Evolutionary conservation across 2,797 vertebrate species (phyloP), one percentile per base, ranked within the genome.

Genomic region (Leptoclinus maculatus): DNA sequence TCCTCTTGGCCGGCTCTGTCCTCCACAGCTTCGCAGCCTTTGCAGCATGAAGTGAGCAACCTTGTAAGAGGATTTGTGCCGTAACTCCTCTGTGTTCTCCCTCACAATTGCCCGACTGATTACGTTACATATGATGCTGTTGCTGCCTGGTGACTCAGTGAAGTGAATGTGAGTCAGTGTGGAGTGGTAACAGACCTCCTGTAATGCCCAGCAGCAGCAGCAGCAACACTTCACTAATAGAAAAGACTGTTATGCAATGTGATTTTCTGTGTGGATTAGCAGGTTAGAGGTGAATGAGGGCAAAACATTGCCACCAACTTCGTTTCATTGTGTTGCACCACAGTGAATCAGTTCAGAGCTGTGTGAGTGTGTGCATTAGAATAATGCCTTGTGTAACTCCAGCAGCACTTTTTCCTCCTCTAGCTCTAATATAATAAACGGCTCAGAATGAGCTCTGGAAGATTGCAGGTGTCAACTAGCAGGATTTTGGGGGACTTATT

Each of bases 171-270:
- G 72, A 79, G 47, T 23, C 56, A 53, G n/a, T 41, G 16, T 25
- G 65, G 68, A 62, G 73, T 1, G 56, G 23, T 34, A 74, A 38
- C 38, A 27, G 36, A 78, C 76, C 69, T 60, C 17, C 56, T 32
- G 11, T 59, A 27, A 74, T 60, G 29, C 62, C 64, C 25, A 17
- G 45, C 57, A 32, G 69, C 66, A 32, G 27, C 73, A 41, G 56
- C 65, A 38, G 54, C 25, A 70, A 67, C 62, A 25, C 54, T 80
- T 71, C 74, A 65, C 67, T 32, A 62, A 85, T 23, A 74, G 70
- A 63, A 83, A 80, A 83, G 62, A 19, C 39, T 27, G 25, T 91
- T 89, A 88, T 63, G 78, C 64, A 92, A 83, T 53, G 64, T 72
- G 25, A 85, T 87, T 84, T 78, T 84, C 78, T 74, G 71, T 56